Evolutionary conservation across 1,140 invertebrate species (phyloP).

Genomic region (Amyelois transitella): DNA sequence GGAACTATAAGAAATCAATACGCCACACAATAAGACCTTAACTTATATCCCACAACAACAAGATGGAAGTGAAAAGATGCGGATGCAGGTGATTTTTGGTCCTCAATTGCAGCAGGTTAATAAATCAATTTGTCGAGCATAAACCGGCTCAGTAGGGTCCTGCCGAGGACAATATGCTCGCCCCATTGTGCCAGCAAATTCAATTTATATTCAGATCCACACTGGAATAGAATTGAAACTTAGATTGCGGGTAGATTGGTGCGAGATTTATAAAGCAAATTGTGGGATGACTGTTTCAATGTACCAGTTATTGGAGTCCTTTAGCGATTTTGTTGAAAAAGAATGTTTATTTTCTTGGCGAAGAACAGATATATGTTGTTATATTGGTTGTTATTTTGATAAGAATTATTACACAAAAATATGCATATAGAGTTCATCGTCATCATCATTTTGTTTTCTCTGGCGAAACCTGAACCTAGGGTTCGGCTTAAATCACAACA

Average conservation of each 20-base stretch:
- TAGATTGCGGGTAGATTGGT: slow-evolving; percentile 28
- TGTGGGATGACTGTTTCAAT: slow-evolving; percentile 9
- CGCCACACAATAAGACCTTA: too few relatives aligned
- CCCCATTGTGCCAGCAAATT: slow-evolving; percentile 33
- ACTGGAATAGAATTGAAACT: slow-evolving; percentile 35
- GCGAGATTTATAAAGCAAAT: slow-evolving; percentile 18
- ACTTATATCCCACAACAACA: not conserved
- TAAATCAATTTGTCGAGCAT: slow-evolving; percentile 35
- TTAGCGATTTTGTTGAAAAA: not conserved
- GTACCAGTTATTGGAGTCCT: not conserved
- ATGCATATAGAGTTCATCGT: too few relatives aligned
- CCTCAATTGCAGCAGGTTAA: slow-evolving; percentile 20
- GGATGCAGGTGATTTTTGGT: slow-evolving; percentile 1
- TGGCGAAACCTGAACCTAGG: too few relatives aligned
- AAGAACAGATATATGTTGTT: not conserved
- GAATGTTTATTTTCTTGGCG: not conserved
- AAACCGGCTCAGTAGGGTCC: slow-evolving; percentile 23
- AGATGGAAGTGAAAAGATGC: not conserved
- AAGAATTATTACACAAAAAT: too few relatives aligned
- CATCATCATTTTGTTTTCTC: too few relatives aligned
- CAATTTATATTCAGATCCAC: slow-evolving; percentile 39
- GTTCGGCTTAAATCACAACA: too few relatives aligned
- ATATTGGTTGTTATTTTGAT: not conserved
- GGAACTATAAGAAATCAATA: too few relatives aligned
- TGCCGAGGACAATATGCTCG: slow-evolving; percentile 28